These are phyloP conservation scores for Scolanthus callimorphus DNA, from an alignment of 92 coral and sea anemone species.

Conservation along the genomic window DNA sequence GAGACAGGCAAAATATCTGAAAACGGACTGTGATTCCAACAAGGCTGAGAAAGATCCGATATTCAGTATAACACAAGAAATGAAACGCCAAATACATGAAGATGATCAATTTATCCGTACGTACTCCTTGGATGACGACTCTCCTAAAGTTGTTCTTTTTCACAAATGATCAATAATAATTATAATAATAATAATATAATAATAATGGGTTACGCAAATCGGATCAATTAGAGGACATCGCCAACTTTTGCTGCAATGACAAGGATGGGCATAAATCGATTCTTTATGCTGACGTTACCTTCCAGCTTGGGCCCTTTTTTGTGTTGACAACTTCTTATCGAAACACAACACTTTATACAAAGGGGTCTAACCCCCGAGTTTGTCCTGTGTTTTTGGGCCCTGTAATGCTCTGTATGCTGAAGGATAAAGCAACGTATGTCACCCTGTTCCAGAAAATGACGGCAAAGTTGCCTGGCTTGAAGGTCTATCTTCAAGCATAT, in stretches of 20 bases:
- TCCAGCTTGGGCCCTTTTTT: constrained; percentile 55
- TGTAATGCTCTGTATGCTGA: constrained; percentile 44
- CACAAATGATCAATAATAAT: constrained; percentile 50
- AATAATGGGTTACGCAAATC: too few species aligned
- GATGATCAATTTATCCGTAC: constrained; percentile 33
- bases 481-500: constrained; percentile 43
- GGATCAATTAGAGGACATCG: constrained; percentile 48
- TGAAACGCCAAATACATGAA: constrained; percentile 45
- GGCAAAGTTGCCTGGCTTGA: constrained; percentile 37
- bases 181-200: too few species aligned
- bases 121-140: constrained; percentile 48
- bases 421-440: constrained; percentile 41
- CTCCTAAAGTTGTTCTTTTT: constrained; percentile 50
- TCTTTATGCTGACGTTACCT: constrained; percentile 44
- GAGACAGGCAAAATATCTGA: constrained; percentile 29
- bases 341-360: constrained; percentile 41
- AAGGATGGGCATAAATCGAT: constrained; percentile 32
- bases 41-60: constrained; percentile 44
- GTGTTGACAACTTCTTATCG: constrained; percentile 32
- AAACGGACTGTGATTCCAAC: constrained; percentile 3
- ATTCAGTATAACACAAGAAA: constrained; percentile 44
- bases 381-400: constrained; percentile 40
- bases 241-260: constrained; percentile 51
- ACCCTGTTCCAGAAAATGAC: constrained; percentile 64
- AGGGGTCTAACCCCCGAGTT: constrained; percentile 5